Evolutionary conservation across 2,888 invertebrate species (phyloP).

Genomic region (Hydrotaea diabolus): DNA sequence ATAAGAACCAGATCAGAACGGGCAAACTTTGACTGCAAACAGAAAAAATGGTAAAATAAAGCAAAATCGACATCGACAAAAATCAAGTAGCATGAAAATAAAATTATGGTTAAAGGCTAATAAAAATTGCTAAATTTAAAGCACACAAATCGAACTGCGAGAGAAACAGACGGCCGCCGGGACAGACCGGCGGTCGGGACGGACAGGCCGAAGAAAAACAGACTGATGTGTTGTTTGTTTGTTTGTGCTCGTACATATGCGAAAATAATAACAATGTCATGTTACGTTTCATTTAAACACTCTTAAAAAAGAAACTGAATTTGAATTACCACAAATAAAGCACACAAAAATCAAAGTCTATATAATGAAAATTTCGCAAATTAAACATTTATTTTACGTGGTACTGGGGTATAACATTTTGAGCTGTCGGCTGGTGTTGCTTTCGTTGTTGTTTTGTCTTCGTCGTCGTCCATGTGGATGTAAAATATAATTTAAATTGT

Average conservation of each 20-base stretch:
- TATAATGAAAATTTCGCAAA: conserved; percentile 8
- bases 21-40: not conserved
- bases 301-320: conserved; percentile 9
- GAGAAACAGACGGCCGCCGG: not conserved
- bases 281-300: conserved; percentile 40
- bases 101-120: conserved; percentile 66
- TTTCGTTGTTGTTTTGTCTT: conserved; percentile 19
- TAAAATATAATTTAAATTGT: conserved; percentile 67
- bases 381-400: conserved; percentile 20
- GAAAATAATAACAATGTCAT: conserved; percentile 65
- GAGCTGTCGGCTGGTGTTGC: conserved; percentile 7
- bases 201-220: not conserved
- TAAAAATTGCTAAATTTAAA: conserved; percentile 63
- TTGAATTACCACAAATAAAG: conserved; percentile 18
- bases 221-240: conserved; percentile 20
- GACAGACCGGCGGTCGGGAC: not conserved
- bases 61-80: conserved; percentile 29
- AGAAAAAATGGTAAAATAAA: not conserved
- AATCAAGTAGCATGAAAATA: conserved; percentile 65
- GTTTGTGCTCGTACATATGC: not conserved
- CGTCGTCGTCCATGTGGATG: conserved; percentile 55
- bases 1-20: not conserved
- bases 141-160: not conserved
- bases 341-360: not conserved
- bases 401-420: not conserved